Conservation (phyloP, 2,113 vertebrate species). For the Oryzias melastigma region DNA sequence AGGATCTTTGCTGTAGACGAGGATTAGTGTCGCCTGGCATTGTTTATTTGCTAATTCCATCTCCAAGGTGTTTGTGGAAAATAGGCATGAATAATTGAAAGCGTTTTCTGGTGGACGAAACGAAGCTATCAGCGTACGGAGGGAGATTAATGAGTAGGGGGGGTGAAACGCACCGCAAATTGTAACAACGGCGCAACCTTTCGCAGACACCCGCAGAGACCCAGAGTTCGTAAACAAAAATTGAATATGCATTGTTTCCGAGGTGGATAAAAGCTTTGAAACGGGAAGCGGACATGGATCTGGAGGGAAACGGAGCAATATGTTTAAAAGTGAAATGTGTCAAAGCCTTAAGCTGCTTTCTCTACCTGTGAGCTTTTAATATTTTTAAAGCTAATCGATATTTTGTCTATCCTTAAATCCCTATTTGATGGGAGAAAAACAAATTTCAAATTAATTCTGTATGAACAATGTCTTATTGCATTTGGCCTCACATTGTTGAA, state of each 20-base stretch:
- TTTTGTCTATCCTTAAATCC: slow-evolving; percentile 6
- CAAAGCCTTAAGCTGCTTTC: slow-evolving; percentile 36
- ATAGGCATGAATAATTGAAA: slow-evolving; percentile 80
- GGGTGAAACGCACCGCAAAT: slow-evolving; percentile 51
- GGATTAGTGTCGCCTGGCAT: slow-evolving; percentile 78
- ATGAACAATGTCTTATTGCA: no score
- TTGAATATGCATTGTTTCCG: slow-evolving; percentile 56
- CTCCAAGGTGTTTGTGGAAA: slow-evolving; percentile 77
- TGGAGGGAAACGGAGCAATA: slow-evolving; percentile 15
- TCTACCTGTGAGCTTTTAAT: slow-evolving; percentile 5
- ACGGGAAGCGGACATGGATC: slow-evolving; percentile 31
- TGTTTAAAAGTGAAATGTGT: slow-evolving; percentile 46
- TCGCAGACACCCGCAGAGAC: slow-evolving; percentile 55
- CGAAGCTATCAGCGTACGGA: slow-evolving; percentile 64
- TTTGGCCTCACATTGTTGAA: no score
- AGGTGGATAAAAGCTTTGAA: slow-evolving; percentile 21
- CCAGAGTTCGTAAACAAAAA: slow-evolving; percentile 55
- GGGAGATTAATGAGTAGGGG: slow-evolving; percentile 73
- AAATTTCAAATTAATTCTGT: no score
- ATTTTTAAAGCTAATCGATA: slow-evolving; percentile 36
- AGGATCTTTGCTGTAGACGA: slow-evolving; percentile 72
- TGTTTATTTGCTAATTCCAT: slow-evolving; percentile 81
- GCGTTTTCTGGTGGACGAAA: slow-evolving; percentile 73
- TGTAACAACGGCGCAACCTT: slow-evolving; percentile 55
- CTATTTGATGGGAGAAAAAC: slow-evolving; percentile 7